phyloP scores from a whole-genome alignment of 2,113 vertebrate genomes.

The Salvelinus fontinalis region DNA sequence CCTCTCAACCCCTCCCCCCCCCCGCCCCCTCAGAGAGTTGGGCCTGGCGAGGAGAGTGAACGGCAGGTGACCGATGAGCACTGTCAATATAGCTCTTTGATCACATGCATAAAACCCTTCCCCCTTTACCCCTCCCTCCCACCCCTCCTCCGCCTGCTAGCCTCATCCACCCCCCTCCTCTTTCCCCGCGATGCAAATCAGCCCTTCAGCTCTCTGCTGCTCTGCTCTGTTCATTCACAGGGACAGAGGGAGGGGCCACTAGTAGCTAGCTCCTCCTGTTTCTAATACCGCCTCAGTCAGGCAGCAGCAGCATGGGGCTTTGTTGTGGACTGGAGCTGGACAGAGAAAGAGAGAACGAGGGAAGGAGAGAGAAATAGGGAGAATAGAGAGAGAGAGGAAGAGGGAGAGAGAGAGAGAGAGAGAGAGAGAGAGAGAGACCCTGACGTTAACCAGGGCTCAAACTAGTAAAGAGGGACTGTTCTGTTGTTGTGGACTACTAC shows the following conservation, averaged over 20 bases:
- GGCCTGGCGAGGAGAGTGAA: constrained; percentile 68
- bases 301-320: constrained; percentile 61
- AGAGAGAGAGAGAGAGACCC: no score
- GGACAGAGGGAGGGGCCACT: constrained; percentile 53
- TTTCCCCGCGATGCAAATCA: constrained; percentile 58
- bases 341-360: not conserved
- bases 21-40: constrained; percentile 37
- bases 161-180: constrained; percentile 17
- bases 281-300: not conserved
- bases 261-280: constrained; percentile 15
- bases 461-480: no score
- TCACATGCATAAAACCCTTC: constrained; percentile 62
- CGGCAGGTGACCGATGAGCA: constrained; percentile 72
- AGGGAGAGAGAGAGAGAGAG: no score
- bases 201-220: constrained; percentile 31
- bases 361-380: constrained; percentile 22
- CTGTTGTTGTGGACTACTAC: no score
- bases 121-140: constrained; percentile 52
- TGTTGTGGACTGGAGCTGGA: constrained; percentile 60
- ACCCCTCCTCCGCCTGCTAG: constrained; percentile 15
- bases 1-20: not conserved
- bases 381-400: constrained; percentile 3
- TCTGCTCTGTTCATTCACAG: constrained; percentile 58
- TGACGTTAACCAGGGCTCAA: no score
- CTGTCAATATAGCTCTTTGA: constrained; percentile 68